phyloP scores from a whole-genome alignment of 2,888 invertebrate genomes.

The Nasonovia ribisnigri region DNA sequence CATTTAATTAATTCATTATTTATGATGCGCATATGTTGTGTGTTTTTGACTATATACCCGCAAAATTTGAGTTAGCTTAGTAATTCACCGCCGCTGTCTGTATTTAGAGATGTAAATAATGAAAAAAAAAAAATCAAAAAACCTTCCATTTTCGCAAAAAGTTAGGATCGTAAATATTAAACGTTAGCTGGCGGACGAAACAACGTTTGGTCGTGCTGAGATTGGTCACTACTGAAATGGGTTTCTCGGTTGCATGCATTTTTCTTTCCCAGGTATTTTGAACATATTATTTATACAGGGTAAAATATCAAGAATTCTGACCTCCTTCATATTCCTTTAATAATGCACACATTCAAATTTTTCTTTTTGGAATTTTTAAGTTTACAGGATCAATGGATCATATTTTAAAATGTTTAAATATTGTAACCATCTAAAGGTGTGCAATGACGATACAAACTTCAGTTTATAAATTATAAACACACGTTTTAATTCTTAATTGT shows the following conservation, averaged over 20 bases:
- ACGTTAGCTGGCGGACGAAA: background rate
- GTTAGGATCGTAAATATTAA: constrained; percentile 37
- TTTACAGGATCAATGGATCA: background rate
- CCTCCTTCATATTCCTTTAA: background rate
- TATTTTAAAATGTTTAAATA: background rate
- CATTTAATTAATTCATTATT: background rate
- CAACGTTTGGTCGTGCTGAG: background rate
- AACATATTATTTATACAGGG: background rate
- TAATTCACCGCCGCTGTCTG: background rate
- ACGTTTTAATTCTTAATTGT: background rate
- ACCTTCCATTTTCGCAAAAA: background rate
- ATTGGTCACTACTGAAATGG: background rate
- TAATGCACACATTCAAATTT: background rate
- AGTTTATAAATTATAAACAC: background rate
- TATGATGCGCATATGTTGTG: constrained; percentile 19
- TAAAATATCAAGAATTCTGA: background rate
- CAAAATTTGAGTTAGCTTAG: background rate
- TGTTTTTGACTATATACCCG: background rate
- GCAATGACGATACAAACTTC: too few species aligned
- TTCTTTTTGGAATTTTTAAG: background rate
- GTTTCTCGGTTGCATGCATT: constrained; percentile 9
- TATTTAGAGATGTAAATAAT: background rate
- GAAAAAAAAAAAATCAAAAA: background rate
- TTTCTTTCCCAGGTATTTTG: background rate
- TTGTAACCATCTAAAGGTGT: background rate